These are phyloP conservation scores for Peromyscus californicus DNA, from an alignment of 2,113 vertebrate species.

Conservation along the genomic window DNA sequence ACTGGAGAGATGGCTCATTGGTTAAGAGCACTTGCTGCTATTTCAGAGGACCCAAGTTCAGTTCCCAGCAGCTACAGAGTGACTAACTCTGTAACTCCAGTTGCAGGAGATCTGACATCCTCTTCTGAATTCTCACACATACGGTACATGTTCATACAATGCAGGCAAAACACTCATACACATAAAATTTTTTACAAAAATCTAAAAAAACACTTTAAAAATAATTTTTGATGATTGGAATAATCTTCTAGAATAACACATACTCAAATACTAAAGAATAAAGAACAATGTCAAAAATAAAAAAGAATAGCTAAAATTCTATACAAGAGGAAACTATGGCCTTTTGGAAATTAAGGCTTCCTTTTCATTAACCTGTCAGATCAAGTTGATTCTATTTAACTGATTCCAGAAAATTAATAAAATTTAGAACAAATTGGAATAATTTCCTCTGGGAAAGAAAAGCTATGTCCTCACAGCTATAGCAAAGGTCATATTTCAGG, in stretches of 20 bases:
- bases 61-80: not conserved
- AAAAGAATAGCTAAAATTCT: not conserved
- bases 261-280: not conserved
- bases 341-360: constrained; percentile 17
- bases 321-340: not conserved
- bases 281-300: not conserved
- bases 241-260: constrained; percentile 11
- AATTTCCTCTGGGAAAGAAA: constrained; percentile 34
- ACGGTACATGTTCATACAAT: too few relatives aligned
- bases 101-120: not conserved
- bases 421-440: constrained; percentile 57
- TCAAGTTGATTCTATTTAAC: not conserved
- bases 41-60: not conserved
- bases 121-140: not conserved
- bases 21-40: not conserved
- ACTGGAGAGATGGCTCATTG: not conserved
- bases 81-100: not conserved
- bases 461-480: not conserved
- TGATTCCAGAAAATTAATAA: constrained; percentile 32
- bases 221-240: constrained; percentile 10
- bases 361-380: not conserved
- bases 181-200: not conserved
- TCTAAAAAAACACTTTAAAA: not conserved
- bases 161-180: not conserved
- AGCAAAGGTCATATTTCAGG: constrained; percentile 35